Evolutionary conservation across 1,140 invertebrate species (phyloP).

Genomic region (Phymorhynchus buccinoides): DNA sequence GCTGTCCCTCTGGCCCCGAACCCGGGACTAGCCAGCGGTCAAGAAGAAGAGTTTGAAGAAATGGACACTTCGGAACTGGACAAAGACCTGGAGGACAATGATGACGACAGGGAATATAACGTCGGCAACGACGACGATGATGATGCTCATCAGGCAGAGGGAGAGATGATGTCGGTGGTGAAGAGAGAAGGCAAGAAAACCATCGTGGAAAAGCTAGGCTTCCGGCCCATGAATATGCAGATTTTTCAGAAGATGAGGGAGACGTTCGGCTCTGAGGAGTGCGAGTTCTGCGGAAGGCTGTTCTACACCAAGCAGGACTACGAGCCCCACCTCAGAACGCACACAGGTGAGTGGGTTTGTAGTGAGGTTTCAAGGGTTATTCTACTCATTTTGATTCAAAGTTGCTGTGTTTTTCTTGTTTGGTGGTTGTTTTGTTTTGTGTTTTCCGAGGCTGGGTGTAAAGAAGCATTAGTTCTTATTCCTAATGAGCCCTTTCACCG

Average conservation of each 20-base stretch:
- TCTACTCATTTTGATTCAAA: too few relatives aligned
- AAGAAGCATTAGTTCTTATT: too few relatives aligned
- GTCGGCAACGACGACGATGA: neutral
- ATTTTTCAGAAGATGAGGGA: constrained; percentile 71
- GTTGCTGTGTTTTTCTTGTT: too few relatives aligned
- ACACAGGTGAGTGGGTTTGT: constrained; percentile 60
- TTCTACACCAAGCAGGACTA: constrained; percentile 69
- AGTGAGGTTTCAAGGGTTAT: too few relatives aligned
- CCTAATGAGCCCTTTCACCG: too few relatives aligned
- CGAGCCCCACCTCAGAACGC: constrained; percentile 68
- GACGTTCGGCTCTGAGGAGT: constrained; percentile 72
- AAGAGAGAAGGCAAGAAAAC: constrained; percentile 35
- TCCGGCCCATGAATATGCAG: constrained; percentile 64
- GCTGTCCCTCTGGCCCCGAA: constrained; percentile 34
- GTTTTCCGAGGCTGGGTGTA: too few relatives aligned
- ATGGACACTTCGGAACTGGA: constrained; percentile 31
- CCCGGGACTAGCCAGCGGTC: constrained; percentile 17
- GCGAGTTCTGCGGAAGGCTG: constrained; percentile 71
- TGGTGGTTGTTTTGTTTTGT: too few relatives aligned
- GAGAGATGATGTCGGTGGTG: neutral
- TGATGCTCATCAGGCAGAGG: constrained; percentile 16
- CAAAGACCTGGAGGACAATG: neutral
- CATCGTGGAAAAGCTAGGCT: constrained; percentile 65
- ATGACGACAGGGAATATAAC: constrained; percentile 18
- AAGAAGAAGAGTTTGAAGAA: constrained; percentile 22